Evolutionary conservation across 1,140 invertebrate species (phyloP).

Genomic region (Geopemphigus sp.): DNA sequence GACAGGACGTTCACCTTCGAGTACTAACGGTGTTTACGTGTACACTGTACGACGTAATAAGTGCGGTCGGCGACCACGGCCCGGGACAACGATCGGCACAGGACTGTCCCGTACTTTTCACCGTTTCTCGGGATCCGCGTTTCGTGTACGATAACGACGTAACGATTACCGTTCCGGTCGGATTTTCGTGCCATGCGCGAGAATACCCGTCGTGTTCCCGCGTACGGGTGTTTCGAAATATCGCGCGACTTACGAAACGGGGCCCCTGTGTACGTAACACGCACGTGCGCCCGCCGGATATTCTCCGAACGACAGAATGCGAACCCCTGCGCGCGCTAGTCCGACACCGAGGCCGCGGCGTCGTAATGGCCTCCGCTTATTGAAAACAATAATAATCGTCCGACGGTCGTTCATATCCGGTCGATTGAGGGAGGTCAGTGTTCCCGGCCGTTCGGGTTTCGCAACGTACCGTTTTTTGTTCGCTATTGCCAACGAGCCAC

Average conservation of each 20-base stretch:
- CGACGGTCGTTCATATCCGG: constrained; percentile 39
- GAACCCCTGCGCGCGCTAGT: not conserved
- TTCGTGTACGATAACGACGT: no score
- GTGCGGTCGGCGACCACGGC: no score
- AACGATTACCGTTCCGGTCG: no score
- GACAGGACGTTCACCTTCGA: constrained; percentile 33
- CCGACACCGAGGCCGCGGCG: not conserved
- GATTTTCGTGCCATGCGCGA: no score
- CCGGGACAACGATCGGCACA: no score
- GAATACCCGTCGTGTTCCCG: no score
- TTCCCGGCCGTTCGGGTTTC: constrained; percentile 8
- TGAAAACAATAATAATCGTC: constrained; percentile 22
- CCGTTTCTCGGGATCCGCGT: no score
- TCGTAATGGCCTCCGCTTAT: not conserved
- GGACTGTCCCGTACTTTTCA: no score
- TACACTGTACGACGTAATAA: no score
- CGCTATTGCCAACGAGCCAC: not conserved
- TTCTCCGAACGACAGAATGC: not conserved
- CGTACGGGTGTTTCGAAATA: not conserved
- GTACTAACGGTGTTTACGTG: no score
- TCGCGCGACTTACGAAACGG: not conserved
- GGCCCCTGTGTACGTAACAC: not conserved
- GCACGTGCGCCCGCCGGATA: not conserved
- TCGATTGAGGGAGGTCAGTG: constrained; percentile 47
- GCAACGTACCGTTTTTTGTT: constrained; percentile 8